Conservation (phyloP, 2,113 vertebrate species). For the Amazona vittata region DNA sequence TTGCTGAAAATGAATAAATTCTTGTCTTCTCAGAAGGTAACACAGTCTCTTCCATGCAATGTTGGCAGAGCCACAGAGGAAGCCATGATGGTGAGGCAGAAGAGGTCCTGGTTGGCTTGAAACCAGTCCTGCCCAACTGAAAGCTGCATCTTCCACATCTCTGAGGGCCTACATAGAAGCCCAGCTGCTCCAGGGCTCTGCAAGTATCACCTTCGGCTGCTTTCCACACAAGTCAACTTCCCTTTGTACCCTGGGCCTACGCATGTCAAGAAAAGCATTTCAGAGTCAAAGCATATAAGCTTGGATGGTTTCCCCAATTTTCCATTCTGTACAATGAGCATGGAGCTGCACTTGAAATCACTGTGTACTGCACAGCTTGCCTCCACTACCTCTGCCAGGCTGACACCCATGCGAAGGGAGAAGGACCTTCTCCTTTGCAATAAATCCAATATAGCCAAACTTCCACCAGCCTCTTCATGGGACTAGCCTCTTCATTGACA, state of each 20-base stretch:
- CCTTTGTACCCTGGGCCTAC: neutral
- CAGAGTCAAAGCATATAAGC: neutral
- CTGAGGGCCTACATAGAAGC: neutral
- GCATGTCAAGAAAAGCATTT: neutral
- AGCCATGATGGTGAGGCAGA: neutral
- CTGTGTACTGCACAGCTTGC: fast-evolving
- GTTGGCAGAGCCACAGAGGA: neutral
- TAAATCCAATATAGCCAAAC: neutral
- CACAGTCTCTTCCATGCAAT: neutral
- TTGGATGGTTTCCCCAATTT: neutral
- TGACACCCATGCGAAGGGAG: neutral
- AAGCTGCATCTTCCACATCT: neutral
- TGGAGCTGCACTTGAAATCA: fast-evolving
- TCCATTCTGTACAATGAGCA: neutral
- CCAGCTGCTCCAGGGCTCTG: neutral
- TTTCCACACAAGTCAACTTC: neutral
- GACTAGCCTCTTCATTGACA: neutral
- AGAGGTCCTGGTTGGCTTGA: neutral
- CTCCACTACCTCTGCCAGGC: neutral
- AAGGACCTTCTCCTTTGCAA: fast-evolving
- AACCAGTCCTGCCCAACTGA: neutral
- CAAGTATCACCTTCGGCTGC: neutral
- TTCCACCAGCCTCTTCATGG: neutral
- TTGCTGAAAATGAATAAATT: neutral
- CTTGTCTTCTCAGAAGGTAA: neutral